Base-by-base conservation (phyloP, 2,888 invertebrate genomes). In the Diarsia rubi region DNA sequence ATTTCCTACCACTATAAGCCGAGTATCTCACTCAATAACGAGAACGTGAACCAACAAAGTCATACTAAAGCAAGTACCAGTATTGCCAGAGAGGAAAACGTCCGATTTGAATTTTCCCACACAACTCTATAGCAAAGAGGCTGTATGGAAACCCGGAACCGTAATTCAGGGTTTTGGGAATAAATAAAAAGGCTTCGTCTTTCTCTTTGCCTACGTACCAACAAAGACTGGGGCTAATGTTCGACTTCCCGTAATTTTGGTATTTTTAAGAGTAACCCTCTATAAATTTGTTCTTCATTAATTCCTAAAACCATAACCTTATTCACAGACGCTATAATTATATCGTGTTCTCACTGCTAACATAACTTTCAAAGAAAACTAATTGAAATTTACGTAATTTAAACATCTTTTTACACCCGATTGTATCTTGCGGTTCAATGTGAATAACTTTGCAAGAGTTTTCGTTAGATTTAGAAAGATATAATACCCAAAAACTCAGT, bases 41-140 rank as follows among this genome's bases (percentile, higher is more conserved):
- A 64, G 45, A 42, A 64, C 62, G 52, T 54, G 27, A n/a, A 4
- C 69, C 63, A 82, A 83, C 66, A 71, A 68, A 79, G 64, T 75
- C 73, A 65, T 75, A 75, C 45, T 62, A 62, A 65, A 72, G n/a
- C 70, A 69, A 71, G 62, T 59, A 69, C 62, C 54, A 69, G 69
- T 77, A 81, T 78, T 63, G 47, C 78, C 12, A 59, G 71, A 52
- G 52, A 82, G 65, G 59, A 67, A 78, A 74, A 82, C 47, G 66
- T 75, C 71, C 79, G 75, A 78, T 82, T 82, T 82, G 71, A 82
- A 82, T 82, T 78, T 82, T 67, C 59, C 71, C 74, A 31, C 47
- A 78, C 71, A 78, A 69, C 71, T 82, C 47, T 69, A 64, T 72
- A 63, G 9, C 27, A 45, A 62, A 78, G 49, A 69, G 65, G 62